These are phyloP conservation scores for Felis chaus DNA, from an alignment of 2,113 vertebrate genomes.

Conservation along the genomic window DNA sequence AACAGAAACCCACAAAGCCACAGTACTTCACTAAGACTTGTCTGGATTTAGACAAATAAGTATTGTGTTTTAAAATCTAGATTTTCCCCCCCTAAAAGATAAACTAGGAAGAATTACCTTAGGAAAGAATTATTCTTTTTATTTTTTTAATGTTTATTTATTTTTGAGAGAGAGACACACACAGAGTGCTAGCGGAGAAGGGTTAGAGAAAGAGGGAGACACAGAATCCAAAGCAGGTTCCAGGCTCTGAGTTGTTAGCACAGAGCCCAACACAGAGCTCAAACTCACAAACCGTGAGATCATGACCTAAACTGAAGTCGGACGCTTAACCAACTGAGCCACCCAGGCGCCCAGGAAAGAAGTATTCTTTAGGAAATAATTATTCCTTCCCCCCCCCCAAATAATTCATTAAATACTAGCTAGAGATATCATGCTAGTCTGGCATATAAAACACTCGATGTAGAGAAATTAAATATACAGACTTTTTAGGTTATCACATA, in stretches of 20 bases:
- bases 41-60: slow-evolving; percentile 7
- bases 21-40: neutral
- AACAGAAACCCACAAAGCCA: neutral
- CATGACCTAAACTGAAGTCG: no score
- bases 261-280: no score
- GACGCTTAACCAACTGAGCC: no score
- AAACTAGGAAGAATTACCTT: neutral
- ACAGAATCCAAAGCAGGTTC: no score
- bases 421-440: neutral
- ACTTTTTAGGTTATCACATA: neutral
- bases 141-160: no score
- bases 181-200: no score
- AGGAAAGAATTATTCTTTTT: neutral
- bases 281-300: no score
- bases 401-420: neutral
- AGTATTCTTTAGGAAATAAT: neutral
- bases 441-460: neutral
- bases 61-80: slow-evolving; percentile 25
- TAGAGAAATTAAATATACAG: neutral
- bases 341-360: neutral
- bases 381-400: neutral
- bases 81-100: neutral
- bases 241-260: no score
- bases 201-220: no score
- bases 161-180: no score